Percentiles rank a stretch among this genome's conserved stretches.
Evolutionary conservation across 2,888 invertebrate genomes (phyloP).

Genomic region (Chloromyia formosa): DNA sequence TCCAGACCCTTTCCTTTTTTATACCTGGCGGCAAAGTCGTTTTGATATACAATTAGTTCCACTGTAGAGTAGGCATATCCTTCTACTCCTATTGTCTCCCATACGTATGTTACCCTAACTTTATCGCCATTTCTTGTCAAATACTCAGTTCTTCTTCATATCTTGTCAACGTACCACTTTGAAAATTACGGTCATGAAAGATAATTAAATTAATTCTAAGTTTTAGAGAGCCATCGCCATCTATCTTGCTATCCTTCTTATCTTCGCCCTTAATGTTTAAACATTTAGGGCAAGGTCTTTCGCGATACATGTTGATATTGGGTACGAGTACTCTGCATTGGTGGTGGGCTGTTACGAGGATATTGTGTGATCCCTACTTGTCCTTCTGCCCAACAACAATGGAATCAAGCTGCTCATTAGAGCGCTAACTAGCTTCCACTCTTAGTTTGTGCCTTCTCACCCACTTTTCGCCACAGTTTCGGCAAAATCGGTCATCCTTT

Average conservation of each 20-base stretch:
- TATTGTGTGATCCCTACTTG: neutral
- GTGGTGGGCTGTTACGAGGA: too few relatives aligned
- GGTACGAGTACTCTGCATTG: neutral
- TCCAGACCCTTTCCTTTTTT: too few relatives aligned
- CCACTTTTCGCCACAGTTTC: neutral
- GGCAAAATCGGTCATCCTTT: conserved; percentile 9
- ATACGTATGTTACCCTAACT: too few relatives aligned
- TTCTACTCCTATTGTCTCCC: too few relatives aligned
- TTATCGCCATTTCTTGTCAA: too few relatives aligned
- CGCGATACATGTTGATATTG: neutral
- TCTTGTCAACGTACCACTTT: too few relatives aligned
- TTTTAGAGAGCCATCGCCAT: neutral
- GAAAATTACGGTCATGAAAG: too few relatives aligned
- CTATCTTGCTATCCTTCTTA: too few relatives aligned
- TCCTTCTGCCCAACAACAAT: neutral
- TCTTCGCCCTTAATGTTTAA: neutral
- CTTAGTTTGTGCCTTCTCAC: neutral
- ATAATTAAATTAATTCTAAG: neutral
- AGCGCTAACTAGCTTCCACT: conserved; percentile 7
- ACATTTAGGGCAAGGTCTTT: conserved; percentile 4
- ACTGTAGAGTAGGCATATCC: too few relatives aligned
- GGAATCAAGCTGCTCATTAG: conserved; percentile 3
- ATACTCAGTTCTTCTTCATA: too few relatives aligned
- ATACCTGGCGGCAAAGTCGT: too few relatives aligned
- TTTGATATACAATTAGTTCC: too few relatives aligned